Base-by-base conservation (phyloP, 1,140 invertebrate genomes). In the Oryzaephilus surinamensis region DNA sequence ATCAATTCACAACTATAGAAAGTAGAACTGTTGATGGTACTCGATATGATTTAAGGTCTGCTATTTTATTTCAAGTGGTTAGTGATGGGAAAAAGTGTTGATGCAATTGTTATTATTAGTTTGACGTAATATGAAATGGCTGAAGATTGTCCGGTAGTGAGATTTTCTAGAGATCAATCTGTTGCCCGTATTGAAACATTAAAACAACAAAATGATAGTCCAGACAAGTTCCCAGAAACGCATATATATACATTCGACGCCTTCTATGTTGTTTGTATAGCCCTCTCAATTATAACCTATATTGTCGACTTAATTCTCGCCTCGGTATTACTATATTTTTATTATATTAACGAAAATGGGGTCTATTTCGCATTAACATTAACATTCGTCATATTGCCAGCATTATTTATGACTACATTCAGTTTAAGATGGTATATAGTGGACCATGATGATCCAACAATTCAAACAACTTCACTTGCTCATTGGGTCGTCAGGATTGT, bases 351-450 rank as follows among this genome's bases (percentile, higher is more conserved):
- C 30, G 52, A 57, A 15, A 43, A 58, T 46, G 58, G 61, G 27
- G 28, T 54, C 31, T 64, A 64, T 52, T 67, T 67, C 50, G 63
- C 58, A 14, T 45, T 68, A 30, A 67, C 65, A 14, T 54, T 66
- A 41, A 58, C 62, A 18, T 66, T 67, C 52, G 45, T 66, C 20
- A 46, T 66, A 21, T 41, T 67, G 43, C 63, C 65, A 36, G 61
- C 61, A 4, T 38, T 64, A 16, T 54, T 60, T 45, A 65, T 63
- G 53, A 65, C 60, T 15, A 61, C 63, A 18, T 57, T 67, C 38
- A 65, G 59, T 48, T 52, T 66, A 41, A 48, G 64, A 58, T 67
- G 65, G 65, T 67, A 67, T 39, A 63, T 67, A 26, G 56, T 64
- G 32, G 64, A 67, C 34, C 57, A 64, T 43, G 64, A 69, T 50